These are phyloP conservation scores for Gryllus bimaculatus DNA, from an alignment of 1,140 invertebrate genomes.

Conservation along the genomic window DNA sequence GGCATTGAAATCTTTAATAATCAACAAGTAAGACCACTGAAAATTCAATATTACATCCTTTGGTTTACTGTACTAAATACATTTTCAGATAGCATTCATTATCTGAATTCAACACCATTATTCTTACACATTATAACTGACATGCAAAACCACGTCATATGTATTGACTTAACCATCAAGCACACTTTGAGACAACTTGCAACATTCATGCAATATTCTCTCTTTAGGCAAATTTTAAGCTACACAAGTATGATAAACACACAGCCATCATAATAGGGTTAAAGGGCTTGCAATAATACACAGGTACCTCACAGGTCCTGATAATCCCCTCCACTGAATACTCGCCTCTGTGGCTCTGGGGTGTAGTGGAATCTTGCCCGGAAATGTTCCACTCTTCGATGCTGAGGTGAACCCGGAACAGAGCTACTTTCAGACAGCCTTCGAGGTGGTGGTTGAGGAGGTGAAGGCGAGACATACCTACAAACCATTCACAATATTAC, in stretches of 20 bases:
- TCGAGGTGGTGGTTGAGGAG: constrained; percentile 50
- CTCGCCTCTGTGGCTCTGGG: constrained; percentile 57
- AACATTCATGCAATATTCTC: neutral
- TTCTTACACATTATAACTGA: no score
- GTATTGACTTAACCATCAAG: neutral
- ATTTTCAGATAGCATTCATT: neutral
- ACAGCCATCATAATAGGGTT: neutral
- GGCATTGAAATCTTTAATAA: no score
- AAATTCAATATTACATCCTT: neutral
- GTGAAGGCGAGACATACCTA: constrained; percentile 55
- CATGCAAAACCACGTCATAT: no score
- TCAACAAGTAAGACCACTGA: no score
- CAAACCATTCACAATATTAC: constrained; percentile 15
- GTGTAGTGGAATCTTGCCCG: constrained; percentile 57
- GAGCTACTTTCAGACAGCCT: constrained; percentile 52
- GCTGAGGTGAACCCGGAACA: constrained; percentile 58
- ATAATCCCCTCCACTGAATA: constrained; percentile 33
- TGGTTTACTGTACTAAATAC: neutral
- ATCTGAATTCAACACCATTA: neutral
- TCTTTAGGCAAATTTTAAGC: neutral
- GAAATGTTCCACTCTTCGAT: constrained; percentile 34
- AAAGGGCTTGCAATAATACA: neutral
- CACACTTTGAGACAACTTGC: neutral
- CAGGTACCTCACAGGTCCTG: constrained; percentile 18
- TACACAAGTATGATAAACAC: neutral